Percentiles rank a stretch among this genome's conserved stretches.
Conservation (phyloP, 1,140 invertebrate species). For the silkworm (Bombyx mori) region DNA sequence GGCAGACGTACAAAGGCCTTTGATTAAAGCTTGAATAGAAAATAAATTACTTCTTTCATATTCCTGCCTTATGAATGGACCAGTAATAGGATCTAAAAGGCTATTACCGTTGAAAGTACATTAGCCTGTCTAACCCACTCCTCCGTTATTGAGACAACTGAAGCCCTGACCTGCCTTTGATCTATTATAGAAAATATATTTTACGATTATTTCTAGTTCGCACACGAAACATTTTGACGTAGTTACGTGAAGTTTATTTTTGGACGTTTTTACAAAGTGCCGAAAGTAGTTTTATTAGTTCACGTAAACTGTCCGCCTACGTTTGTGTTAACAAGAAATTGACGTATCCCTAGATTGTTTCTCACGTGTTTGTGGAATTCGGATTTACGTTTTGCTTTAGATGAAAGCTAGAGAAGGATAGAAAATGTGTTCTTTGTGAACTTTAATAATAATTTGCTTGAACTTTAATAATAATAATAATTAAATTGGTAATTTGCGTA, state of each 20-base stretch:
- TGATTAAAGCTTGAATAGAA: slow-evolving; percentile 4
- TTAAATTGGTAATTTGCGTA: no score
- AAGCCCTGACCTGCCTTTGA: slow-evolving; percentile 3
- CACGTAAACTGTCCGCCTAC: neutral
- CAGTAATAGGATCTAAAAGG: slow-evolving; percentile 6
- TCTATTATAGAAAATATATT: neutral
- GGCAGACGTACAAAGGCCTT: neutral
- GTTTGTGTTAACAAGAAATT: no score
- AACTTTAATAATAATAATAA: no score
- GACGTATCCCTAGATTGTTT: no score
- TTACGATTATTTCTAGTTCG: neutral
- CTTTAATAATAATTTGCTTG: no score
- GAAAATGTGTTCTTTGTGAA: neutral
- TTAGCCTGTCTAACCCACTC: slow-evolving; percentile 5
- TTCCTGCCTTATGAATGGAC: slow-evolving; percentile 5
- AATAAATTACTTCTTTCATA: slow-evolving; percentile 6
- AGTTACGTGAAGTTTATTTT: slow-evolving; percentile 3
- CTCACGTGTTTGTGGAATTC: no score
- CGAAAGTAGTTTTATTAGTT: neutral
- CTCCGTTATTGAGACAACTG: slow-evolving; percentile 8
- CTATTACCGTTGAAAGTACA: slow-evolving; percentile 5
- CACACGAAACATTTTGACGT: neutral
- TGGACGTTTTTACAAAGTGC: neutral
- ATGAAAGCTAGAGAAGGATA: no score
- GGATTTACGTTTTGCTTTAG: no score